Conservation (phyloP, 2,113 vertebrate species). For the Tyrannus savana region DNA sequence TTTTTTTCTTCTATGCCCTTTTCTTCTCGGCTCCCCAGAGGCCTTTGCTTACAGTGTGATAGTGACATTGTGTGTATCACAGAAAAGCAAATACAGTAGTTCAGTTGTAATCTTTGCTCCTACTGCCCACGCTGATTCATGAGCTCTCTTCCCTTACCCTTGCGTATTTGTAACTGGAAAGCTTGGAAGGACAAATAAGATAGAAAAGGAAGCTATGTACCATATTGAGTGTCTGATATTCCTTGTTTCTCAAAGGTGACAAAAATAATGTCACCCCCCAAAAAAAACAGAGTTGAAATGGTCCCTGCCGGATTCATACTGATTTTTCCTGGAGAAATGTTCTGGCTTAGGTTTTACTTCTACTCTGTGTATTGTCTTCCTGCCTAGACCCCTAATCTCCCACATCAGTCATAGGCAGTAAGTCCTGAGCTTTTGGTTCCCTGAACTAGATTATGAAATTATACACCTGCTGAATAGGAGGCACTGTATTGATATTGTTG, state of each 20-base stretch:
- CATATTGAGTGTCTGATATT: not conserved
- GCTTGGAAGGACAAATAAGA: not conserved
- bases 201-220: not conserved
- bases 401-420: not conserved
- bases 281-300: not conserved
- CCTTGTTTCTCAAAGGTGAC: not conserved
- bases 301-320: not conserved
- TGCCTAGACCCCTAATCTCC: not conserved
- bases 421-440: not conserved
- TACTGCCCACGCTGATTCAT: not conserved
- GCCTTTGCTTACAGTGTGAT: not conserved
- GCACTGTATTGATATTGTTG: not conserved
- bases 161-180: not conserved
- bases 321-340: not conserved
- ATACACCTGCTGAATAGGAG: not conserved
- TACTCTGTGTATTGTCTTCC: rapidly evolving
- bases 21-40: not conserved
- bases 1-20: not conserved
- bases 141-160: not conserved
- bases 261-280: not conserved
- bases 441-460: not conserved
- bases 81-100: slow-evolving; percentile 2
- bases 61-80: not conserved
- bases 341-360: not conserved
- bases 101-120: not conserved